phyloP scores from a whole-genome alignment of 2,797 vertebrate species.

The Chloroceryle inda region DNA sequence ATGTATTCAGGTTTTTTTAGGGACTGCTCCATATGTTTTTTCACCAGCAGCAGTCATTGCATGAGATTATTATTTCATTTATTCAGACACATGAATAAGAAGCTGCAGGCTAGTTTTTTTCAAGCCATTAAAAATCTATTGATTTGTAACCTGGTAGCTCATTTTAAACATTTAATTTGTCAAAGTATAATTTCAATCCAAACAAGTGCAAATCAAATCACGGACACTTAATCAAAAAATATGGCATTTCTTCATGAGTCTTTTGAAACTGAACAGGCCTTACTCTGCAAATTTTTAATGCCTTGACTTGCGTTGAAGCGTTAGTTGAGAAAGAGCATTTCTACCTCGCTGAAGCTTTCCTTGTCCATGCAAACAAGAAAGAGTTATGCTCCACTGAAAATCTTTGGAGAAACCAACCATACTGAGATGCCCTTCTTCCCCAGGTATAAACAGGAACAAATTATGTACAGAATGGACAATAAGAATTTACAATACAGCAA shows the following conservation, averaged over 20 bases:
- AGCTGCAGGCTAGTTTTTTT: not conserved
- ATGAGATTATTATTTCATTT: slow-evolving; percentile 4
- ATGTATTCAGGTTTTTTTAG: not conserved
- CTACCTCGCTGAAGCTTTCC: not conserved
- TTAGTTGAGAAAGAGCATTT: not conserved
- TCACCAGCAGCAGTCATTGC: not conserved
- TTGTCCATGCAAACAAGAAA: not conserved
- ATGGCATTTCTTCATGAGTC: not conserved
- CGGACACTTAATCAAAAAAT: not conserved
- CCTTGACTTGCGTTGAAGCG: not conserved
- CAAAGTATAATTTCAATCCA: not conserved
- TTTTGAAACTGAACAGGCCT: not conserved
- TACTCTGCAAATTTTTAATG: not conserved
- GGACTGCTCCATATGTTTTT: not conserved
- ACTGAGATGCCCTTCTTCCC: not conserved
- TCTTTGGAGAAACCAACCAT: not conserved
- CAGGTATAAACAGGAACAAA: not conserved
- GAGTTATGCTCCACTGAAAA: not conserved
- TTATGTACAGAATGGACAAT: not conserved
- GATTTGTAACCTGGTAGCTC: not conserved
- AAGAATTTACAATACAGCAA: not conserved
- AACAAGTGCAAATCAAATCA: not conserved
- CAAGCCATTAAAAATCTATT: not conserved
- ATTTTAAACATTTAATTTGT: not conserved
- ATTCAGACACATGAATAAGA: not conserved